Evolutionary conservation across 2,113 vertebrate genomes (phyloP).

Genomic region (Leptocoma aspasia): DNA sequence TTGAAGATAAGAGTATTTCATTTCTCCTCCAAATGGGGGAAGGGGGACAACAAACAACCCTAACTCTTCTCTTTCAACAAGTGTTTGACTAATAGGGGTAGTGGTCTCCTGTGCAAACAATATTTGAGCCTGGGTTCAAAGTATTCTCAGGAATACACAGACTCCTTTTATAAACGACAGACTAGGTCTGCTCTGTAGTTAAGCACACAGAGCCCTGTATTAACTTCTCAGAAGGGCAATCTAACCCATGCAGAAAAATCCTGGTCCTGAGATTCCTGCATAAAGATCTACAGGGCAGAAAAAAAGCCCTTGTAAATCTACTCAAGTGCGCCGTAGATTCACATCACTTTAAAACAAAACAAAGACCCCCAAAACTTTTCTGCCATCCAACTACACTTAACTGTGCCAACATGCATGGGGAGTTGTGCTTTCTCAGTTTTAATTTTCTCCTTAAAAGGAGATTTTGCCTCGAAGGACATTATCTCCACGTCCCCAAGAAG

Average conservation of each 20-base stretch:
- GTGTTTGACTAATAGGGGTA: slow-evolving; percentile 36
- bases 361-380: background rate
- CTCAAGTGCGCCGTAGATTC: background rate
- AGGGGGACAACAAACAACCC: slow-evolving; percentile 19
- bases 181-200: background rate
- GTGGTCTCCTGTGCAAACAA: slow-evolving; percentile 38
- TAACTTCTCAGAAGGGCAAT: background rate
- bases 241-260: background rate
- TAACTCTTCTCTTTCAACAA: slow-evolving; percentile 34
- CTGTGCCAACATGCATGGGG: background rate
- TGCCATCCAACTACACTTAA: background rate
- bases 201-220: background rate
- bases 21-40: background rate
- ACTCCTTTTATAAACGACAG: background rate
- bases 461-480: background rate
- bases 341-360: background rate
- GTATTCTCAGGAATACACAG: background rate
- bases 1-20: slow-evolving; percentile 53
- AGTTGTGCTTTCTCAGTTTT: background rate
- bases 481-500: background rate
- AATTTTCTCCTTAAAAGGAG: slow-evolving; percentile 4
- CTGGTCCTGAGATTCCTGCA: background rate
- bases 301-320: background rate
- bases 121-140: slow-evolving; percentile 40
- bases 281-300: background rate